Percentiles rank a stretch among this genome's conserved stretches.
Evolutionary conservation across 2,113 vertebrate species (phyloP).

Genomic region (Ceyx margarethae): DNA sequence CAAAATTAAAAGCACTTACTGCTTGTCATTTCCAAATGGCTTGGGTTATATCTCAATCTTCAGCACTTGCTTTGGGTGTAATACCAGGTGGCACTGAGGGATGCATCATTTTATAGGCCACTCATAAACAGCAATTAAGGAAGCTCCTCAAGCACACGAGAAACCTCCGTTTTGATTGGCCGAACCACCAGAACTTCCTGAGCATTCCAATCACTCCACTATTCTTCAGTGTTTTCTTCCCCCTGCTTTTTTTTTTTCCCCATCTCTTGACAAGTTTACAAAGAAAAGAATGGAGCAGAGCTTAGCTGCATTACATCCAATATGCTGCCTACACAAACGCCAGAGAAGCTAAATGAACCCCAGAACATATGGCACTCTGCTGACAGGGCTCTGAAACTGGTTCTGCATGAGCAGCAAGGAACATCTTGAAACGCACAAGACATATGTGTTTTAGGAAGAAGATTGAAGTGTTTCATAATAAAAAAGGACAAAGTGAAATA

Average conservation of each 20-base stretch:
- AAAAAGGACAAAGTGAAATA: constrained; percentile 82
- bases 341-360: constrained; percentile 73
- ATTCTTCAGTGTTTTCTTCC: constrained; percentile 34
- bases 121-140: not conserved
- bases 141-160: not conserved
- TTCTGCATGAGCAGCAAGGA: constrained; percentile 72
- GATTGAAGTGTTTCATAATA: constrained; percentile 83
- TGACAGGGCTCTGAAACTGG: constrained; percentile 71
- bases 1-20: not conserved
- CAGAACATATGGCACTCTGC: constrained; percentile 76
- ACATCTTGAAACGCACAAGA: constrained; percentile 79
- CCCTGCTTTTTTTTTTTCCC: constrained; percentile 31
- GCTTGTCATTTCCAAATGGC: not conserved
- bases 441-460: constrained; percentile 82
- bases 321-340: constrained; percentile 70
- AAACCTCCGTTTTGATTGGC: constrained; percentile 38
- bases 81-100: not conserved
- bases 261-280: constrained; percentile 71
- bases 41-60: constrained; percentile 1
- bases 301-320: constrained; percentile 63
- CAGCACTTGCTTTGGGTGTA: not conserved
- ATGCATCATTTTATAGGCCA: not conserved
- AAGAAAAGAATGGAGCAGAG: constrained; percentile 62
- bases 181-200: not conserved
- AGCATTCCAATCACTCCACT: constrained; percentile 14